Evolutionary conservation across 2,888 invertebrate species (phyloP).

Genomic region (Epicampocera succincta): DNA sequence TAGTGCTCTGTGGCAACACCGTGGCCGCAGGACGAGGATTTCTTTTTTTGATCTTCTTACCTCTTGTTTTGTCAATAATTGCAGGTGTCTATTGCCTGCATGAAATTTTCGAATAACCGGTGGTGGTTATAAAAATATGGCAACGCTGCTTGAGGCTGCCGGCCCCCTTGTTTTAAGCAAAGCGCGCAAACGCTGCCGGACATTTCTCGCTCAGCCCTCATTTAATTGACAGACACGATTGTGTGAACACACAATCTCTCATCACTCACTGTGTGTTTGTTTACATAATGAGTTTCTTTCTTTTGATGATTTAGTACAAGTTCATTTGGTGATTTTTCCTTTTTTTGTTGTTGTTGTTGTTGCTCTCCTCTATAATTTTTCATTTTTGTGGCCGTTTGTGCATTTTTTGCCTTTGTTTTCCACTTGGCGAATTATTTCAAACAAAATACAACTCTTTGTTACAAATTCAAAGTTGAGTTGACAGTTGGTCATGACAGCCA

Average conservation of each 20-base stretch:
- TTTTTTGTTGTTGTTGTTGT: neutral
- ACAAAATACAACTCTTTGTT: constrained; percentile 62
- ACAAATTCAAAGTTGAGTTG: constrained; percentile 64
- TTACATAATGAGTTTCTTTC: constrained; percentile 60
- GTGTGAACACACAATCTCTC: constrained; percentile 41
- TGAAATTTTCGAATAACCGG: too few species aligned
- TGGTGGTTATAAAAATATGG: too few species aligned
- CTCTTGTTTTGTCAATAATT: too few species aligned
- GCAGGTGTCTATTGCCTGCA: too few species aligned
- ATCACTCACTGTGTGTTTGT: constrained; percentile 41
- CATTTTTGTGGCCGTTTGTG: constrained; percentile 17
- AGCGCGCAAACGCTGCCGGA: too few species aligned
- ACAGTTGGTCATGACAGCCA: constrained; percentile 68
- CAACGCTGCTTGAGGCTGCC: too few species aligned
- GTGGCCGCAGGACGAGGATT: too few species aligned
- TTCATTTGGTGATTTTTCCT: constrained; percentile 47
- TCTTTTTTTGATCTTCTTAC: too few species aligned
- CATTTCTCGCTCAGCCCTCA: neutral
- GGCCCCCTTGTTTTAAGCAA: too few species aligned
- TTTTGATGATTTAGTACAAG: constrained; percentile 62
- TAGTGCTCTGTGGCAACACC: too few species aligned
- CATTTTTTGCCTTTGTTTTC: constrained; percentile 29
- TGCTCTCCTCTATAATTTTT: constrained; percentile 30
- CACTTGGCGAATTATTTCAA: constrained; percentile 41
- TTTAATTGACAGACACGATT: constrained; percentile 14